phyloP scores from a whole-genome alignment of 2,888 invertebrate genomes.

The Cephus spinipes region DNA sequence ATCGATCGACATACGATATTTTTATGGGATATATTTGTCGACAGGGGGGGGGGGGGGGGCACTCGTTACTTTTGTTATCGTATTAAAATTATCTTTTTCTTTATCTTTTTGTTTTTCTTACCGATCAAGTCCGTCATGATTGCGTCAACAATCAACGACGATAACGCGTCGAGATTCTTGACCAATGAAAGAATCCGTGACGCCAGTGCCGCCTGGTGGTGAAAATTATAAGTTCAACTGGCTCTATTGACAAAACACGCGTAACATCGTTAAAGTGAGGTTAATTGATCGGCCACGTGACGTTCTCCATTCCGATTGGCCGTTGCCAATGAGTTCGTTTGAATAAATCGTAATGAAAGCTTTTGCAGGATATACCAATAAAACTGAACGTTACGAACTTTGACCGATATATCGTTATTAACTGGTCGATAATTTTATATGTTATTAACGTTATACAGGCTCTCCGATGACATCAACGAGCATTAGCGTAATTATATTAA shows the following conservation, averaged over 20 bases:
- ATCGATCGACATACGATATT: background rate
- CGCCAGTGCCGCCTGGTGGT: background rate
- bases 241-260: conserved; percentile 30
- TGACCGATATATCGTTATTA: too few species aligned
- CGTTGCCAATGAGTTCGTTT: conserved; percentile 26
- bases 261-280: conserved; percentile 52
- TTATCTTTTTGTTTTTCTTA: background rate
- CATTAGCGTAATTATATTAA: too few species aligned
- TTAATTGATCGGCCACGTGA: conserved; percentile 44
- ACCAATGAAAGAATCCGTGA: background rate
- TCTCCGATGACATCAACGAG: too few species aligned
- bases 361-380: too few species aligned
- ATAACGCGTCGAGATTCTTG: too few species aligned
- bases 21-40: too few species aligned
- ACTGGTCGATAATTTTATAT: too few species aligned
- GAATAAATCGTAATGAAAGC: background rate
- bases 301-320: conserved; percentile 26
- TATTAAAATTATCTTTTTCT: background rate
- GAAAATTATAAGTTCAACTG: background rate
- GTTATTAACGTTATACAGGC: too few species aligned
- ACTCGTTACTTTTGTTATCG: too few species aligned
- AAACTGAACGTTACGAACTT: too few species aligned
- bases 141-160: too few species aligned
- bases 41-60: too few species aligned
- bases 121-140: background rate